A percentile compares a stretch with the other conserved stretches of the same genome.
These are phyloP conservation scores for Strix occidentalis DNA, from an alignment of 2,797 vertebrate species.

Conservation along the genomic window DNA sequence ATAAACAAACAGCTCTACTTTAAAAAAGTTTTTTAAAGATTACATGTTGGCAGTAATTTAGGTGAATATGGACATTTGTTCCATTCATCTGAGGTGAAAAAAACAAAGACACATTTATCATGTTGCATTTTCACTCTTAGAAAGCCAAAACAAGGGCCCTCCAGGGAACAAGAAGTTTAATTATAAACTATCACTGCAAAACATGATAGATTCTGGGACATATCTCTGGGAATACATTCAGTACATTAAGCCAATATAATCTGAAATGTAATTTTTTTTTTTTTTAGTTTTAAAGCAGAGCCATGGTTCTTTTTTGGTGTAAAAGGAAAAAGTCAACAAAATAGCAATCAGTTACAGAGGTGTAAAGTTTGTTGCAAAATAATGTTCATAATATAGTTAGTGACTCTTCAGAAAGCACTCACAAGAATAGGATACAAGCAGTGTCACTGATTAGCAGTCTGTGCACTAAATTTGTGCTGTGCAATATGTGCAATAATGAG, in stretches of 20 bases:
- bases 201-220: background rate
- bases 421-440: background rate
- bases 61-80: conserved; percentile 14
- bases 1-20: conserved; percentile 4
- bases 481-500: background rate
- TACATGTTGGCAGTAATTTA: background rate
- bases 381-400: background rate
- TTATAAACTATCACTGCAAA: conserved; percentile 28
- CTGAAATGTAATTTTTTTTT: background rate
- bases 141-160: background rate
- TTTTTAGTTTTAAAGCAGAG: background rate
- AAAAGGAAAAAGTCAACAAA: background rate
- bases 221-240: conserved; percentile 12
- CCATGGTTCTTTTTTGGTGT: background rate
- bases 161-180: background rate
- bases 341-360: background rate
- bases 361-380: background rate
- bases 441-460: background rate
- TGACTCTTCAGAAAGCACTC: background rate
- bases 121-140: background rate
- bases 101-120: background rate
- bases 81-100: background rate
- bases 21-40: background rate
- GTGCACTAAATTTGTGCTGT: background rate
- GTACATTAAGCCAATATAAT: background rate